Evolutionary conservation across 2,797 vertebrate genomes (phyloP).

Genomic region (Pogonophryne albipinna): DNA sequence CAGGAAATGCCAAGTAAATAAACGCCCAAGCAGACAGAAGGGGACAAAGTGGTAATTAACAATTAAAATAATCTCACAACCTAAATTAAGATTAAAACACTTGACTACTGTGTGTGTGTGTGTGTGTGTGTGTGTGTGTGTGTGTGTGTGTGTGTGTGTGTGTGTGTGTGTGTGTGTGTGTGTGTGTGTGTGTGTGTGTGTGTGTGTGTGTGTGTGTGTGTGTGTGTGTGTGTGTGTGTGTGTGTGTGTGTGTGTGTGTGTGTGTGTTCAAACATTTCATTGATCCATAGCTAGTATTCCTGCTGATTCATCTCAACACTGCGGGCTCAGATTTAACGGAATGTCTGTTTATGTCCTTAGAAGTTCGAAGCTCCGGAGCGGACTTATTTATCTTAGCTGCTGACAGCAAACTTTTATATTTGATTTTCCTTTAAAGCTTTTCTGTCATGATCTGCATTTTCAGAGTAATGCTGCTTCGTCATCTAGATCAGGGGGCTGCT

Average conservation of each 20-base stretch:
- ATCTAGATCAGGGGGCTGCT: neutral
- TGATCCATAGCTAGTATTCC: conserved; percentile 32
- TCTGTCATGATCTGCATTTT: conserved; percentile 13
- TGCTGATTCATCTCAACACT: conserved; percentile 26
- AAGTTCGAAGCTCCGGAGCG: conserved; percentile 9
- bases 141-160: too few relatives aligned
- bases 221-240: neutral
- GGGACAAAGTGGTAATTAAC: conserved; percentile 17
- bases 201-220: neutral
- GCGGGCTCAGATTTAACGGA: conserved; percentile 16
- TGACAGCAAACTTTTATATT: conserved; percentile 26
- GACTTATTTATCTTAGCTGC: conserved; percentile 35
- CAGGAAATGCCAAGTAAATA: conserved; percentile 37
- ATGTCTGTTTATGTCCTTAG: conserved; percentile 19
- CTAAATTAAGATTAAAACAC: conserved; percentile 1
- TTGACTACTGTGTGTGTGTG: neutral
- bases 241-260: too few relatives aligned
- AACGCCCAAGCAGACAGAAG: conserved; percentile 5
- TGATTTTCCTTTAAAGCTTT: conserved; percentile 30
- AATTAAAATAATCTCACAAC: conserved; percentile 8
- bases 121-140: too few relatives aligned
- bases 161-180: too few relatives aligned
- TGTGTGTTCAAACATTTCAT: conserved; percentile 26
- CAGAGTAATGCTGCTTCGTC: neutral
- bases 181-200: too few relatives aligned